phyloP scores from a whole-genome alignment of 2,888 invertebrate genomes.

The Yponomeuta cagnagella region DNA sequence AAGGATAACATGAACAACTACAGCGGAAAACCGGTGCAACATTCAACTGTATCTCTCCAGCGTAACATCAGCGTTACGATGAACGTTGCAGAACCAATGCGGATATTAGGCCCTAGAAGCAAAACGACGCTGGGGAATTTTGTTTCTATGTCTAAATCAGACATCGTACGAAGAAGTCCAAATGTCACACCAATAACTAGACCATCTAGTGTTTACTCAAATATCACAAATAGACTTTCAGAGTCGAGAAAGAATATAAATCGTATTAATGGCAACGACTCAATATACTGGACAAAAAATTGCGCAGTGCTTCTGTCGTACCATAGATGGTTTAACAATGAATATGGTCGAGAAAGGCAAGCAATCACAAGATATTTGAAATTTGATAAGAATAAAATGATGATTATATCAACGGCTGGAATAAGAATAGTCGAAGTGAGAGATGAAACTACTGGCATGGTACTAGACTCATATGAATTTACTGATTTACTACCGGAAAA shows the following conservation, averaged over 20 bases:
- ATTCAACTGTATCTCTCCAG: conserved; percentile 76
- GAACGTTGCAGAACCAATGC: conserved; percentile 73
- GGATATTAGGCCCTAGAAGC: conserved; percentile 70
- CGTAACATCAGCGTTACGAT: conserved; percentile 78
- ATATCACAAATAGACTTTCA: conserved; percentile 59
- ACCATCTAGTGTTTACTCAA: conserved; percentile 68
- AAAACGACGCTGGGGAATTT: conserved; percentile 71
- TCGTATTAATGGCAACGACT: conserved; percentile 65
- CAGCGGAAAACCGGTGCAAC: conserved; percentile 76
- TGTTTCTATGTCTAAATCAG: conserved; percentile 62
- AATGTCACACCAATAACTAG: conserved; percentile 72
- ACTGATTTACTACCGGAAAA: conserved; percentile 73
- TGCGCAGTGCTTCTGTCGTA: conserved; percentile 80
- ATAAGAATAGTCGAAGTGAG: conserved; percentile 81
- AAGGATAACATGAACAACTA: conserved; percentile 76
- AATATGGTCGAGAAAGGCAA: conserved; percentile 71
- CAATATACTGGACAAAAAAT: conserved; percentile 78
- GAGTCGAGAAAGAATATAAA: conserved; percentile 64
- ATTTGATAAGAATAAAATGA: conserved; percentile 74
- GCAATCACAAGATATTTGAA: conserved; percentile 69
- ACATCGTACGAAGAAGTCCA: conserved; percentile 64
- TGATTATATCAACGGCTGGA: conserved; percentile 78
- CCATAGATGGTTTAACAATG: conserved; percentile 77
- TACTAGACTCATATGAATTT: conserved; percentile 79
- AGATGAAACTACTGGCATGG: conserved; percentile 76